Percentiles rank a stretch among this genome's conserved stretches.
Evolutionary conservation across 1,140 invertebrate species (phyloP).

Genomic region (Adoxophyes honmai): DNA sequence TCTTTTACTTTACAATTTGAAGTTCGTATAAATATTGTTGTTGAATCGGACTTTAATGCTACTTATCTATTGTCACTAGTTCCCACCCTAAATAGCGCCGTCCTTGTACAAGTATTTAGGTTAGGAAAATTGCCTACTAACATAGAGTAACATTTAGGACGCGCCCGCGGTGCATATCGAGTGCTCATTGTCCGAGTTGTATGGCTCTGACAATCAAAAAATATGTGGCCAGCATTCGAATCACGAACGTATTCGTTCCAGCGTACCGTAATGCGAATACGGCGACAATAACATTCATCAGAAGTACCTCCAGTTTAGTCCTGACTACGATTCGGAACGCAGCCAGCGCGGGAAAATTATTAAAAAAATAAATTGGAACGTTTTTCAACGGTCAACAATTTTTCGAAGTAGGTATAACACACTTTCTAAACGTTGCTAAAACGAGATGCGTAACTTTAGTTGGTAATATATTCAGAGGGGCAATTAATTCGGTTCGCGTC

Average conservation of each 20-base stretch:
- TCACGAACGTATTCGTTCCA: conserved; percentile 70
- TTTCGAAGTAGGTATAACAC: not conserved
- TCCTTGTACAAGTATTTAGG: conserved; percentile 67
- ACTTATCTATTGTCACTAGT: conserved; percentile 16
- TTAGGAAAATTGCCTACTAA: conserved; percentile 63
- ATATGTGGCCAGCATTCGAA: conserved; percentile 47
- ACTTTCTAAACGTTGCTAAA: conserved; percentile 14
- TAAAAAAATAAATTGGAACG: not conserved
- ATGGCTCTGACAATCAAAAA: conserved; percentile 52
- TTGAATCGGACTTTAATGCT: too few relatives aligned
- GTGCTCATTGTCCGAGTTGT: conserved; percentile 57
- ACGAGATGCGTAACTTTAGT: conserved; percentile 21
- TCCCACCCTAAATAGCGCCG: conserved; percentile 38
- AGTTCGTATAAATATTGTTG: too few relatives aligned
- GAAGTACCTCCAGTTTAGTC: conserved; percentile 46
- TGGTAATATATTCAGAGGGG: conserved; percentile 36
- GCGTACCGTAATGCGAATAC: conserved; percentile 70
- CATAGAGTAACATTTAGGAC: conserved; percentile 37
- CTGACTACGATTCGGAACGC: conserved; percentile 53
- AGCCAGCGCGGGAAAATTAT: conserved; percentile 12
- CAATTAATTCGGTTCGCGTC: conserved; percentile 55
- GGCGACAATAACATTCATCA: conserved; percentile 61
- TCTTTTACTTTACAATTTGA: too few relatives aligned
- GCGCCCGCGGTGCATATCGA: conserved; percentile 50
- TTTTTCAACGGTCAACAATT: not conserved